Base-by-base conservation (phyloP, 2,113 vertebrate species). In the Poecile atricapillus region DNA sequence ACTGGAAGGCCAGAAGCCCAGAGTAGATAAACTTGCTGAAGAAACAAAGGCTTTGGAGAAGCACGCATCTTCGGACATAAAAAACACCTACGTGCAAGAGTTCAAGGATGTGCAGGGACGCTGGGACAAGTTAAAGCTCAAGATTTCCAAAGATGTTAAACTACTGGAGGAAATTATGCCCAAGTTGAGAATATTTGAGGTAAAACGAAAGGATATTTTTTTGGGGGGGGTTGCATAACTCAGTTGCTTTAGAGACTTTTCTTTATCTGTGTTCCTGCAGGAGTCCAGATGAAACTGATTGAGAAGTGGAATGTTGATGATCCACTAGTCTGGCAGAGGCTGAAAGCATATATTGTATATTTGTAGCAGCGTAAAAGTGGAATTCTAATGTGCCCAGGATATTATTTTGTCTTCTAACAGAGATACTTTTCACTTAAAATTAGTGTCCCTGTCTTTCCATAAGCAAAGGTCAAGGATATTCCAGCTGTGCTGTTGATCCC, bases 181-280 rank as follows among this genome's bases (percentile, higher is more conserved):
- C 47, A 99, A 98, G 97, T 79, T 99, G 97, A 98, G 97, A 97
- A 88, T 98, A 87, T 98, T 99, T 96, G 98, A 99, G 99, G 99
- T 99, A 97, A 97, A 91, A 31, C 7, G 2, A 78, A 83, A 78
- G 23, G 5, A 2, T 35, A 64, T 76, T 11, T 31, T 8, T 87
- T 23, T 44, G 11, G 39, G 39, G 39, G 39, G 6, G 4, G 23
- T 77, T 86, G 15, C 1, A 2, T 46, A 67, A 77, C 11, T 50
- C 4, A 4, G 1, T 71, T 73, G 15, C 39, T 83, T 73, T 41
- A 53, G 28, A 94, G 25, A 24, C 5, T 9, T 73, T 83, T 56
- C 15, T 73, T 69, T 58, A 20, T 69, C 16, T 41, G 7, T 85
- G 7, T 58, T 60, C 13, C 13, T 80, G 33, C 27, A 44, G 52